Conservation (phyloP, 2,888 invertebrate species). For the Synanthedon myopaeformis region DNA sequence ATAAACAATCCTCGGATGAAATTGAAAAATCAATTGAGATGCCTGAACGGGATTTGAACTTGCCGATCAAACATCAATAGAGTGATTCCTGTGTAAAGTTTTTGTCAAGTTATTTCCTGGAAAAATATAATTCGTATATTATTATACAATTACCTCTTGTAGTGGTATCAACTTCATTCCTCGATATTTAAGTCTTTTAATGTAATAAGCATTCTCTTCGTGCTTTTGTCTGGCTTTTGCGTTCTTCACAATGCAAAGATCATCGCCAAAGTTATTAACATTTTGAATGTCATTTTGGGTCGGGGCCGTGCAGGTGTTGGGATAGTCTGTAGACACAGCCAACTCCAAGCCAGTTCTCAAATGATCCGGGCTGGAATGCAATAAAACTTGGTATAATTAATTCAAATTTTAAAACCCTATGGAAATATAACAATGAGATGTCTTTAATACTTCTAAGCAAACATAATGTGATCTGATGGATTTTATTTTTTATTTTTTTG, state of each 20-base stretch:
- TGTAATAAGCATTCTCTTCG: constrained; percentile 22
- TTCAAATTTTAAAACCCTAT: too few species aligned
- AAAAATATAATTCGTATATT: too few species aligned
- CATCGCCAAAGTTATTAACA: constrained; percentile 9
- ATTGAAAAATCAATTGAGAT: too few species aligned
- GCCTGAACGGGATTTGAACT: too few species aligned
- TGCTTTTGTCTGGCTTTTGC: constrained; percentile 19
- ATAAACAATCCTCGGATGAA: too few species aligned
- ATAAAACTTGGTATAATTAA: too few species aligned
- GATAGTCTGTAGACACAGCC: constrained; percentile 18
- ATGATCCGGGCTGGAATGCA: constrained; percentile 32
- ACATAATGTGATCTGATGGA: too few species aligned
- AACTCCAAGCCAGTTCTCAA: constrained; percentile 37
- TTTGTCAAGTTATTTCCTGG: too few species aligned
- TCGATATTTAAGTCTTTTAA: constrained; percentile 40
- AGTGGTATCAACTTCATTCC: constrained; percentile 24
- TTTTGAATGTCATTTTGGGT: constrained; percentile 5
- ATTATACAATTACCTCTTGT: constrained; percentile 1
- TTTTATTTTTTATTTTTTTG: too few species aligned
- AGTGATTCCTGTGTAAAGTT: too few species aligned
- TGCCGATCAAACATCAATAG: background rate
- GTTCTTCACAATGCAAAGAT: constrained; percentile 30
- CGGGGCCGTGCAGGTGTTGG: constrained; percentile 22
- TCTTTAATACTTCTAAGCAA: too few species aligned
- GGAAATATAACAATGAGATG: too few species aligned